Conservation (phyloP, 2,888 invertebrate genomes). For the Balanococcus diminutus region DNA sequence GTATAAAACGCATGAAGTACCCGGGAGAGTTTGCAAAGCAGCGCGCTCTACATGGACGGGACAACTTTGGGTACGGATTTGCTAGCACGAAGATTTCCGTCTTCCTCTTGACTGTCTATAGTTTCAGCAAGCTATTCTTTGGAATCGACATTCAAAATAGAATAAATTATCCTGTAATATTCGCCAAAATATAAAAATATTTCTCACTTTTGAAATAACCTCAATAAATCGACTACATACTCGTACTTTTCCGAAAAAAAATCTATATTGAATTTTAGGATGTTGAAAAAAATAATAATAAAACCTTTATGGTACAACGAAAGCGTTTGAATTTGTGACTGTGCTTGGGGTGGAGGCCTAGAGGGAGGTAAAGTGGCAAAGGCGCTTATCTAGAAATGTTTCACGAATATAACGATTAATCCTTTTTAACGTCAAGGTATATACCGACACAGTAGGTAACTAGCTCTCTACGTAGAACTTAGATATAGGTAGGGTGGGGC, state of each 20-base stretch:
- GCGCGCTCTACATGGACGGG: too few species aligned
- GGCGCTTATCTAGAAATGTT: background rate
- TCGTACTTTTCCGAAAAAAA: background rate
- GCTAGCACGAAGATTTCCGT: too few species aligned
- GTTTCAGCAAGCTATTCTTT: too few species aligned
- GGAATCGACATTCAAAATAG: background rate
- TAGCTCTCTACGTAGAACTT: too few species aligned
- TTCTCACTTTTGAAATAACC: background rate
- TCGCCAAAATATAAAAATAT: background rate
- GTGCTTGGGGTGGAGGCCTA: too few species aligned
- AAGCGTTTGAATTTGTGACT: background rate
- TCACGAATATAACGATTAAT: slow-evolving; percentile 22
- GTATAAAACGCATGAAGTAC: too few species aligned
- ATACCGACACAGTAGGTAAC: background rate
- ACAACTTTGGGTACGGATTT: too few species aligned
- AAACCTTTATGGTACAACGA: background rate
- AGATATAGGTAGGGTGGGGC: background rate
- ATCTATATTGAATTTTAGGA: background rate
- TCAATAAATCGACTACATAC: background rate
- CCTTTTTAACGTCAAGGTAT: background rate
- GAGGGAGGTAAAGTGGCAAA: too few species aligned
- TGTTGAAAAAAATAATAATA: background rate
- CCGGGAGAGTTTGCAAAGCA: too few species aligned
- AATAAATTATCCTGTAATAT: background rate
- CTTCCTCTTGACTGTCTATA: too few species aligned